Evolutionary conservation across 2,888 invertebrate genomes (phyloP), one percentile per base, ranked within the genome.

Genomic region (Apamea anceps): DNA sequence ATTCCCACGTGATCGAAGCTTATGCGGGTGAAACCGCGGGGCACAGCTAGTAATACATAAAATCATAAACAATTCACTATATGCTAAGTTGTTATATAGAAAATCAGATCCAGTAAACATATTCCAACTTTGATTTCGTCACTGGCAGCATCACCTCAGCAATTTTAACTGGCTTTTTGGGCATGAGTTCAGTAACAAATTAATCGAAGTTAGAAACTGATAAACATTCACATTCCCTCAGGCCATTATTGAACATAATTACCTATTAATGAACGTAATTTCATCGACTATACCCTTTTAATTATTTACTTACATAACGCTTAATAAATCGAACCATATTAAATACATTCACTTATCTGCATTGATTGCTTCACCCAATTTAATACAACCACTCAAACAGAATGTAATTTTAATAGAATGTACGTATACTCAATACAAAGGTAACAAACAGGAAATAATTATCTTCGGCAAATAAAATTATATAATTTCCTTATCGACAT

Each of bases 361-460:
- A 54, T 54, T 77, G 54, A 83, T 84, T 83, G 15, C 66, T 60
- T 68, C n/a, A 32, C 10, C 65, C 70, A 82, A 82, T 72, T 67
- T 37, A 85, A 73, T 71, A 79, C 54, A 81, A 76, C 51, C 25
- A 37, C 48, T n/a, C 28, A 13, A 75, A 48, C 25, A 32, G 67
- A 74, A 73, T 67, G 63, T 28, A 8, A 72, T 80, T 67, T 54
- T 57, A 48, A 78, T 57, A 73, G 67, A 77, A 72, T 65, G 51
- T 75, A 45, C 45, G 0, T 45, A 65, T 37, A 42, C 65, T 32
- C 25, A 48, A 77, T 66, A 65, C 57, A 51, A 86, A 75, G 60
- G 32, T 51, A 81, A 25, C 79, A 78, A 78, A 28, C 72, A 78
- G 89, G 88, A 89, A 89, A 86, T 77, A 82, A 87, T 89, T 89